A percentile compares a stretch with the other conserved stretches of the same genome.
These are phyloP conservation scores for Phoxinus dragarum DNA, from an alignment of 2,797 vertebrate species.

Conservation along the genomic window DNA sequence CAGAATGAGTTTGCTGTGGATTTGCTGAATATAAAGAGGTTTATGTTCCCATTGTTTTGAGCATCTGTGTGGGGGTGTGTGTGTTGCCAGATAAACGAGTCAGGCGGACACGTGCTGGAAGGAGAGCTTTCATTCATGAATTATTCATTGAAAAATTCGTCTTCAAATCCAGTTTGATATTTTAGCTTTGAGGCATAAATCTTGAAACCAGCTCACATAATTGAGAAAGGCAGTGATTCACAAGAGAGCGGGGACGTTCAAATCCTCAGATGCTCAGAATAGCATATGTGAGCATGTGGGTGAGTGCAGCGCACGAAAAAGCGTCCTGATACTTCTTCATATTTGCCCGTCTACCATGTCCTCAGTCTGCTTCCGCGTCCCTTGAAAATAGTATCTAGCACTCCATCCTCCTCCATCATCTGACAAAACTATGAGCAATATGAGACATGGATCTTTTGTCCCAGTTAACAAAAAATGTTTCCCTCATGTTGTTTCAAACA, in stretches of 20 bases:
- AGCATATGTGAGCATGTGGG: conserved; percentile 29
- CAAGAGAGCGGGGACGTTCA: conserved; percentile 19
- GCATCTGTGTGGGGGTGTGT: not conserved
- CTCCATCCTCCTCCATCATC: not conserved
- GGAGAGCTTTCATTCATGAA: conserved; percentile 39
- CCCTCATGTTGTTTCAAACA: not conserved
- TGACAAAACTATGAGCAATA: not conserved
- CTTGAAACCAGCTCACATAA: conserved; percentile 27
- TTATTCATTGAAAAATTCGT: conserved; percentile 43
- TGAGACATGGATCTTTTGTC: not conserved
- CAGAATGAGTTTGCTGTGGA: not conserved
- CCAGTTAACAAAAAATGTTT: not conserved
- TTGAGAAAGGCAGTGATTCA: conserved; percentile 37
- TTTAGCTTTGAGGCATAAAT: conserved; percentile 40
- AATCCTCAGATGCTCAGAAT: conserved; percentile 46
- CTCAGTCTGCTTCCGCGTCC: not conserved
- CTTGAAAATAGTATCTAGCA: not conserved
- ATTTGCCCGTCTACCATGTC: not conserved
- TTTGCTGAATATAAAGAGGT: conserved; percentile 15
- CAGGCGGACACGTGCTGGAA: conserved; percentile 11
- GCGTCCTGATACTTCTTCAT: conserved; percentile 20
- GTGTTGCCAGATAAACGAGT: conserved; percentile 24
- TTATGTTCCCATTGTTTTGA: conserved; percentile 31
- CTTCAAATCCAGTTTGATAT: conserved; percentile 34
- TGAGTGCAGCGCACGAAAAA: conserved; percentile 1